These are phyloP conservation scores for Scrobipalpa costella DNA, from an alignment of 2,888 invertebrate species.

Conservation along the genomic window DNA sequence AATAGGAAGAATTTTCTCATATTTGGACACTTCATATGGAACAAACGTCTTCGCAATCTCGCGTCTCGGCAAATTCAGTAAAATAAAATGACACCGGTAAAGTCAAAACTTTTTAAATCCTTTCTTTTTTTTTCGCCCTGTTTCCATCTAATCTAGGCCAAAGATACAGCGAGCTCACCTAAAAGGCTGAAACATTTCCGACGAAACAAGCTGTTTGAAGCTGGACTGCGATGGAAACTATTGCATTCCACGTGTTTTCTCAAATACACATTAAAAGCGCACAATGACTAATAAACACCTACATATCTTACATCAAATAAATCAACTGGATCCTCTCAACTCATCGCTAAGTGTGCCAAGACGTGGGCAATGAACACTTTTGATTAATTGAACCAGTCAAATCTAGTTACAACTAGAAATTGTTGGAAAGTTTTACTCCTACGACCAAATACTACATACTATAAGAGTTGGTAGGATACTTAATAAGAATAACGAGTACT, in stretches of 20 bases:
- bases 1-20: too few relatives aligned
- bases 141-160: too few relatives aligned
- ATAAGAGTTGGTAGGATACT: neutral
- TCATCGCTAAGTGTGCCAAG: neutral
- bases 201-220: neutral
- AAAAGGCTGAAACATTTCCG: too few relatives aligned
- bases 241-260: neutral
- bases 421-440: neutral
- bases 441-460: neutral
- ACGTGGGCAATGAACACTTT: slow-evolving; percentile 3
- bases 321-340: neutral
- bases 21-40: too few relatives aligned
- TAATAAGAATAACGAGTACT: neutral
- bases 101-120: too few relatives aligned
- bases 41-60: too few relatives aligned
- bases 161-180: too few relatives aligned
- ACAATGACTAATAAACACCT: neutral
- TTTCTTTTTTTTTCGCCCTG: too few relatives aligned
- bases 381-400: neutral
- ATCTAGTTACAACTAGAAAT: neutral
- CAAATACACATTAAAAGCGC: neutral
- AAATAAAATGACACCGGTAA: too few relatives aligned
- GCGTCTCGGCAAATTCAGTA: too few relatives aligned
- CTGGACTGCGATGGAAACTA: neutral
- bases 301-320: too few relatives aligned